Evolutionary conservation across 2,888 invertebrate genomes (phyloP), one percentile per base, ranked within the genome.

Genomic region (Onthophagus sagittarius): DNA sequence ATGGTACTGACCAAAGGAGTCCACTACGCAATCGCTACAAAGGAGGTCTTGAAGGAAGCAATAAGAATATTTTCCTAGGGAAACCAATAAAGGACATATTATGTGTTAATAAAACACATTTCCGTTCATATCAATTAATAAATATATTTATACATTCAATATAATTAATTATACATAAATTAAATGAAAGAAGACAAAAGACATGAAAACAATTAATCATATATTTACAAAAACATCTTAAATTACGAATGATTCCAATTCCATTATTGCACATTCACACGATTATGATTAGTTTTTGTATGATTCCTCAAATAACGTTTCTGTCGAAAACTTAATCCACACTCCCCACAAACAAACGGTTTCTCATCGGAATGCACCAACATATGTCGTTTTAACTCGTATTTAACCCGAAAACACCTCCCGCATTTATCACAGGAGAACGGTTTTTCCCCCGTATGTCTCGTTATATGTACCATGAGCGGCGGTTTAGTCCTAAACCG

Each of bases 361-460:
- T 88, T 88, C 7, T 87, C 86, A 75, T 87, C 86, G 0, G 85
- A 87, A 79, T 89, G 88, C 63, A 88, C 84, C 2, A 88, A 81
- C 75, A 83, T 84, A 79, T 91, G 91, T 71, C 87, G 84, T 78
- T 86, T 87, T 23, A 91, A 81, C 78, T 90, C 90, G 80, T 89
- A 88, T 39, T 88, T 88, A 77, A 89, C 88, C 0, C 90, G 84
- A 83, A 91, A 91, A 14, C 85, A 82, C 65, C 87, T 85, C 0
- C 87, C 88, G 82, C 91, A 91, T 15, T 86, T 83, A 53, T 86
- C 86, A 80, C 91, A 91, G 0, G 84, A 86, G 83, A 89, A 88
- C 5, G 90, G 89, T 76, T 89, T 87, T 79, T 89, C 90, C 2
- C 90, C 91, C 0, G 90, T 88, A 80, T 91, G 91, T 71, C 87